Conservation (phyloP, 2,113 vertebrate genomes). For the Hymenochirus boettgeri region DNA sequence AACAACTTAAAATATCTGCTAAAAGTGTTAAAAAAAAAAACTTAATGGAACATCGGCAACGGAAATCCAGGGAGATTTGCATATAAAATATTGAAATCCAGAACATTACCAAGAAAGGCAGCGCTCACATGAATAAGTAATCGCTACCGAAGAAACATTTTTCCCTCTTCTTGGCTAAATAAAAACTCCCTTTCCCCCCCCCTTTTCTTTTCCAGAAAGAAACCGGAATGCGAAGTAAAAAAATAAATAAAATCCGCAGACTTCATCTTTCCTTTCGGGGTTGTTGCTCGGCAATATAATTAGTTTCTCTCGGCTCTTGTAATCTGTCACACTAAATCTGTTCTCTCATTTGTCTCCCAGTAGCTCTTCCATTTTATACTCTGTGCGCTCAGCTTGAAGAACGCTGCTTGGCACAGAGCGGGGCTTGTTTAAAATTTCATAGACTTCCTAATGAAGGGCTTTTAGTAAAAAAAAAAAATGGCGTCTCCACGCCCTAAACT, state of each 20-base stretch:
- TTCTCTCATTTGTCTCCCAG: constrained; percentile 48
- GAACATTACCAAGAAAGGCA: constrained; percentile 34
- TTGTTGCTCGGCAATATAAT: constrained; percentile 47
- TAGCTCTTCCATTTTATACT: not conserved
- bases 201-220: not conserved
- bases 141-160: not conserved
- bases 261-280: constrained; percentile 10
- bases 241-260: not conserved
- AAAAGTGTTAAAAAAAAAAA: constrained; percentile 19
- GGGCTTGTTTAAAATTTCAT: not conserved
- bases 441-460: not conserved
- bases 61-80: constrained; percentile 46
- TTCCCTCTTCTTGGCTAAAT: not conserved
- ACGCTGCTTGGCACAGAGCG: not conserved
- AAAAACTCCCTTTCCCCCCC: too few species aligned
- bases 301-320: constrained; percentile 42
- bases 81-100: constrained; percentile 56
- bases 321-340: constrained; percentile 47
- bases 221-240: not conserved
- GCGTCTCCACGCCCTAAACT: fast-evolving
- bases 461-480: not conserved
- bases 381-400: not conserved
- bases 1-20: too few species aligned
- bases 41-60: constrained; percentile 17
- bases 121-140: constrained; percentile 31